Evolutionary conservation across 2,113 vertebrate species (phyloP).

Genomic region (Corydoras maculifer): DNA sequence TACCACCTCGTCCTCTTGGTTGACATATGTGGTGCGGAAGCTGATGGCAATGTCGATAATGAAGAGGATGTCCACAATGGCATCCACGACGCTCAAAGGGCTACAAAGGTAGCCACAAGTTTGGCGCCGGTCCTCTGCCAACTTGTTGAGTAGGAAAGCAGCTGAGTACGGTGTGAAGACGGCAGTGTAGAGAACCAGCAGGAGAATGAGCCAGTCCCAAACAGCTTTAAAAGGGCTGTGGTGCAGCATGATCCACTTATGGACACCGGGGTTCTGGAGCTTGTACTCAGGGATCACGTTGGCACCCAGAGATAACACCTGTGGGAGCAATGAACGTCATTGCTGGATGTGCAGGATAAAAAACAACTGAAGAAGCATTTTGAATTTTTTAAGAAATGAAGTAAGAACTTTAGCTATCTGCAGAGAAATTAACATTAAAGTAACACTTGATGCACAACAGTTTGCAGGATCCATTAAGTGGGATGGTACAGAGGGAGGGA

Average conservation of each 20-base stretch:
- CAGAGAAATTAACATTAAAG: too few species aligned
- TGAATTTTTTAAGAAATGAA: too few species aligned
- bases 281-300: slow-evolving; percentile 89
- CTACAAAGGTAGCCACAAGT: slow-evolving; percentile 81
- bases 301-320: slow-evolving; percentile 89
- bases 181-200: slow-evolving; percentile 92
- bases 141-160: slow-evolving; percentile 83
- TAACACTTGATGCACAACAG: too few species aligned
- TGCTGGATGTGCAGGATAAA: too few species aligned
- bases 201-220: slow-evolving; percentile 96
- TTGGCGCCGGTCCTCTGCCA: slow-evolving; percentile 70
- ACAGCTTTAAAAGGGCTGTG: slow-evolving; percentile 94
- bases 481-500: too few species aligned
- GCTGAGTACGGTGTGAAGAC: slow-evolving; percentile 92
- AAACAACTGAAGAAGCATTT: too few species aligned
- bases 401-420: too few species aligned
- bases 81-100: slow-evolving; percentile 83
- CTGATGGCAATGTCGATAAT: slow-evolving; percentile 93
- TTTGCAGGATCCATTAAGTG: too few species aligned
- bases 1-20: slow-evolving; percentile 85
- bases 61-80: slow-evolving; percentile 91
- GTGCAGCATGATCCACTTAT: slow-evolving; percentile 88
- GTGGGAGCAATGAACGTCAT: slow-evolving; percentile 15
- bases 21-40: slow-evolving; percentile 92
- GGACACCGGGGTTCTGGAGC: slow-evolving; percentile 79